Base-by-base conservation (phyloP, 2,797 vertebrate genomes). In the Emydoidea blandingii region DNA sequence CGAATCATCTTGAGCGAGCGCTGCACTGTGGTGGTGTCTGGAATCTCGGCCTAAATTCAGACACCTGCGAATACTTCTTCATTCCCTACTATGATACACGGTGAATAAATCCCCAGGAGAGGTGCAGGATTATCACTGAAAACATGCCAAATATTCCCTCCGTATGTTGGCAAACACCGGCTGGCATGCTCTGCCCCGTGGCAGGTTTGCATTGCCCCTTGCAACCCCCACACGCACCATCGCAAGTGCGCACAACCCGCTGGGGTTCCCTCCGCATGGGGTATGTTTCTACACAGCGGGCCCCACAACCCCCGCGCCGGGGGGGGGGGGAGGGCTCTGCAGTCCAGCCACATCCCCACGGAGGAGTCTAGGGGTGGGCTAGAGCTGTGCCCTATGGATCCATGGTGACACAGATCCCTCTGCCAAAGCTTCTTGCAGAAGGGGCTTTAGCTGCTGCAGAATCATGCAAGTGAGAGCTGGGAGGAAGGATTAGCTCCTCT, bases 241-340 rank as follows among this genome's bases (percentile, higher is more conserved):
- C 2, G 3, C 37, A 72, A n/a, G 16, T 65, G 18, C 8, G 16
- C 34, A n/a, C 34, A 37, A 11, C 59, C 15, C 5, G 3, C 18
- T 19, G 65, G 65, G 18, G 65, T 34, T 68, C 34, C n/a, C 9
- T 68, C n/a, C 7, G 18, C 65, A 19, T n/a, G 62, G 62, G 4
- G 9, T 65, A n/a, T 37, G 68, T 72, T 23, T 41, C 10, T 72
- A 23, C 21, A 12, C 21, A 41, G 37, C 2, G 19, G 12, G 21
- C 10, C 37, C 68, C 1, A 2, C 59, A 8, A 0, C 65, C 18
- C 34, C 65, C 19, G 5, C 5, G 1, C 65, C 23, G 54, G 2
- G 52, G 65, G 34, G 6, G 9, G 37, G 21, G 41, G 41, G 41
- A 41, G 5, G 41, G 2, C 68, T 72, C 21, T 72, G 19, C 10